Evolutionary conservation across 2,797 vertebrate species (phyloP).

Genomic region (Poliocrania exsul): DNA sequence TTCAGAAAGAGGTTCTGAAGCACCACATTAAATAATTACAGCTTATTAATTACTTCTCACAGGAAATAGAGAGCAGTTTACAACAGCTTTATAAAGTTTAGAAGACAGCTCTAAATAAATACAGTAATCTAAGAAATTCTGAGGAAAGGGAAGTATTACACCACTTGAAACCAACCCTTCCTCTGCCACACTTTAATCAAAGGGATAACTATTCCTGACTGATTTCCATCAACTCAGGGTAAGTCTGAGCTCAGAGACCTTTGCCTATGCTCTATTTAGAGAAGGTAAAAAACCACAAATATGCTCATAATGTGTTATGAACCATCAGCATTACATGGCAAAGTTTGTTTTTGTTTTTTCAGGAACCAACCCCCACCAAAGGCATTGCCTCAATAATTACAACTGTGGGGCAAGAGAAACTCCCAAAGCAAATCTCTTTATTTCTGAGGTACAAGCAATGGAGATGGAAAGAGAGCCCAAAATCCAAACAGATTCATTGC

Average conservation of each 20-base stretch:
- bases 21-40: not conserved
- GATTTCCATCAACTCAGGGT: not conserved
- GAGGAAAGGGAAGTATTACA: not conserved
- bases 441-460: not conserved
- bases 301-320: not conserved
- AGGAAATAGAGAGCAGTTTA: not conserved
- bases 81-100: rapidly evolving
- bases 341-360: not conserved
- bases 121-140: rapidly evolving
- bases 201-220: not conserved
- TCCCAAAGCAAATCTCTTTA: rapidly evolving
- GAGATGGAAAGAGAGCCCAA: not conserved
- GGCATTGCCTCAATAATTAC: not conserved
- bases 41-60: not conserved
- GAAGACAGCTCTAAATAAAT: not conserved
- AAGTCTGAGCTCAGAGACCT: not conserved
- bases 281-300: not conserved
- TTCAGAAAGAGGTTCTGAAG: not conserved
- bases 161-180: not conserved
- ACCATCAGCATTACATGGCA: not conserved
- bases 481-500: not conserved
- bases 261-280: not conserved
- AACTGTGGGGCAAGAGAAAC: not conserved
- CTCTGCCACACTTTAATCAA: not conserved
- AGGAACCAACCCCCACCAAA: rapidly evolving